Evolutionary conservation across 2,888 invertebrate species (phyloP), one percentile per base, ranked within the genome.

Genomic region (Dryococelus australis): DNA sequence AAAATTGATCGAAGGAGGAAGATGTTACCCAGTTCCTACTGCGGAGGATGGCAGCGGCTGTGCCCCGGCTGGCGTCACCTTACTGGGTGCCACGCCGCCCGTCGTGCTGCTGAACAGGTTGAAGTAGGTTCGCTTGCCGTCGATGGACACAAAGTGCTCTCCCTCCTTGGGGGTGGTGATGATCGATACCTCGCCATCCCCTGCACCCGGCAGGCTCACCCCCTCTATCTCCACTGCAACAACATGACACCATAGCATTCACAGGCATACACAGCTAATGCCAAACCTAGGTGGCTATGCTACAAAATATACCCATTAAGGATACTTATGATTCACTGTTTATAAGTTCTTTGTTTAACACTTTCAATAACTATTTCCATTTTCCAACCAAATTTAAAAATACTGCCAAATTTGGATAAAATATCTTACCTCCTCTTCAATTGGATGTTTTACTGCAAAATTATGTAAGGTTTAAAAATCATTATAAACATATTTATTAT

Each of bases 121-220:
- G 90, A 98, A 94, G 91, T 98, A 97, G 0, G 97, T 98, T 90
- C 97, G 94, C 93, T 98, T 97, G 78, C 98, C 98, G 91, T 98
- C 98, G 88, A 98, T 98, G 43, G 97, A 98, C 26, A 98, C 98
- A 92, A 97, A 98, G 43, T 97, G 97, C 91, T 97, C 96, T 85
- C 96, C 96, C 10, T 96, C 95, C 5, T 97, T 95, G 0, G 97
- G 96, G 20, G 93, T 93, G 4, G 97, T 95, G 86, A 98, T 97
- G 85, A 97, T 91, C 65, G 91, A 90, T n/a, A 91, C 96, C 90
- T 97, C 97, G 28, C 91, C 92, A 20, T 91, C 92, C 0, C 92
- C 93, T 12, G 91, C 91, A 24, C 91, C 89, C 0, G 92, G 89
- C 20, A 90, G 91, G 90, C 93, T 92, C 0, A 95, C 93, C 89